A percentile compares a stretch with the other conserved stretches of the same genome.
Conservation (phyloP, 2,113 vertebrate species). For the Calcarius ornatus region DNA sequence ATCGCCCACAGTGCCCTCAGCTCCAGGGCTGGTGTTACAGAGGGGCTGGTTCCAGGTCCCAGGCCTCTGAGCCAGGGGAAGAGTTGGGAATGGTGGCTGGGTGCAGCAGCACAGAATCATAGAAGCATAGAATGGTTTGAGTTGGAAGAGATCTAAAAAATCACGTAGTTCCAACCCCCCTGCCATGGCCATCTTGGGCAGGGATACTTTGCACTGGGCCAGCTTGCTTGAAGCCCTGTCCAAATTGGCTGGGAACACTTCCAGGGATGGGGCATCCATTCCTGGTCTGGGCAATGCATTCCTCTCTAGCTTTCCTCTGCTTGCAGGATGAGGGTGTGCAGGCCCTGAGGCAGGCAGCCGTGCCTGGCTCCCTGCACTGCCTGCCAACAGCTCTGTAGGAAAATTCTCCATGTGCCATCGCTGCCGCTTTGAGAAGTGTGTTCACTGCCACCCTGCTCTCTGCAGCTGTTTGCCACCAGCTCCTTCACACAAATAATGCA, state of each 20-base stretch:
- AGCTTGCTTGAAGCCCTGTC: neutral
- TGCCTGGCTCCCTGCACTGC: neutral
- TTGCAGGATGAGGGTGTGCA: neutral
- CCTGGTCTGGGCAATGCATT: neutral
- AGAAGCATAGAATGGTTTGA: neutral
- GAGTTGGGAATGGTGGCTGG: no score
- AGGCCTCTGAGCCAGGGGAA: neutral
- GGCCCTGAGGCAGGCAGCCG: neutral
- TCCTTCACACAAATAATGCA: neutral
- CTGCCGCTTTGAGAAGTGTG: neutral
- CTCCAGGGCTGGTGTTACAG: neutral
- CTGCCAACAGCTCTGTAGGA: accelerated
- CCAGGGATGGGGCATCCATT: neutral
- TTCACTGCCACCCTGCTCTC: neutral
- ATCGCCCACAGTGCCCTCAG: neutral
- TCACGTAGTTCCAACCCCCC: accelerated
- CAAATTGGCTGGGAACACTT: neutral
- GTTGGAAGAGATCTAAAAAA: neutral
- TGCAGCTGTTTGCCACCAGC: neutral
- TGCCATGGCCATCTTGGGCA: neutral
- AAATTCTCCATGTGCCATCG: accelerated
- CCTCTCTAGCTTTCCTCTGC: neutral
- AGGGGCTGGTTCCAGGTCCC: neutral
- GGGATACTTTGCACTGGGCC: neutral
- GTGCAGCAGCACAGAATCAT: neutral